phyloP scores from a whole-genome alignment of 1,140 invertebrate genomes.

The Stratiolaelaps scimitus region DNA sequence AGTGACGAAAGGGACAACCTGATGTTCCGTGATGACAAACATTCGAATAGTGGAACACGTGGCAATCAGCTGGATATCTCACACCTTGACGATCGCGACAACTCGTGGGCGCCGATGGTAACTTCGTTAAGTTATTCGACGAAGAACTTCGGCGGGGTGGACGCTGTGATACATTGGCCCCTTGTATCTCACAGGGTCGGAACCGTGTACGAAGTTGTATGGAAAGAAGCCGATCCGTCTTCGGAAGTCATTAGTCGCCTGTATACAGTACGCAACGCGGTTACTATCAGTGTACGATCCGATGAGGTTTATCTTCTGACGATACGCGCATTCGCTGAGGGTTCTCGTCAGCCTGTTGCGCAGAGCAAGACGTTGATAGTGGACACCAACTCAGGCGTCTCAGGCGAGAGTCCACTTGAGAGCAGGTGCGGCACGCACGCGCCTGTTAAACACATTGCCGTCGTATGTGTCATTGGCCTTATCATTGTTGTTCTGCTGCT shows the following conservation, averaged over 20 bases:
- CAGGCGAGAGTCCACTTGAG: no score
- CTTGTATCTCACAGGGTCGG: constrained; percentile 34
- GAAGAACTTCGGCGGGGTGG: constrained; percentile 30
- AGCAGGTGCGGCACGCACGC: no score
- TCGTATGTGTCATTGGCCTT: no score
- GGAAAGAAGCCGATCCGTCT: constrained; percentile 60
- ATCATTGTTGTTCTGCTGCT: no score
- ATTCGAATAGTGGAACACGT: no score
- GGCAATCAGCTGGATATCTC: no score
- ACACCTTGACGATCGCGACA: background rate
- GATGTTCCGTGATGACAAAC: no score
- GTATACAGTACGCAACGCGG: constrained; percentile 61
- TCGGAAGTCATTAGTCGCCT: constrained; percentile 61
- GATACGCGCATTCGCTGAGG: background rate
- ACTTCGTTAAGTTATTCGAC: constrained; percentile 27
- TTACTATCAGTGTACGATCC: constrained; percentile 61
- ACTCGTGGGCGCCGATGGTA: constrained; percentile 31
- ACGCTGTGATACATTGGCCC: constrained; percentile 37
- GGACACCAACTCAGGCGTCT: no score
- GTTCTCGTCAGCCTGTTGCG: background rate
- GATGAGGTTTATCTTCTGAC: constrained; percentile 53
- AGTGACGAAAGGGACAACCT: no score
- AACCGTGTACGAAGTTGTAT: constrained; percentile 58
- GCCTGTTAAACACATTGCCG: no score
- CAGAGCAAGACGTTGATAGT: background rate